phyloP scores from a whole-genome alignment of 2,797 vertebrate species.

The Crocodylus rhombifer region DNA sequence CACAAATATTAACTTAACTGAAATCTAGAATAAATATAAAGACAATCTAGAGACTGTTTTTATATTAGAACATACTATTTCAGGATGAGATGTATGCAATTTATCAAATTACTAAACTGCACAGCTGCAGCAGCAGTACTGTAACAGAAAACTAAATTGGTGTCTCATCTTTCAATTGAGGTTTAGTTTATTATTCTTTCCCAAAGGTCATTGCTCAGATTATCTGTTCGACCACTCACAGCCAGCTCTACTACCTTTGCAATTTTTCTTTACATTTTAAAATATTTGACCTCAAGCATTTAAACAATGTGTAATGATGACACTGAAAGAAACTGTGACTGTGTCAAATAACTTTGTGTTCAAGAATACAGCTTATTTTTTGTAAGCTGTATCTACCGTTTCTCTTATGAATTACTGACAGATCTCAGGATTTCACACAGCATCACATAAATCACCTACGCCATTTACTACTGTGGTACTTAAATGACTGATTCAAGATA shows the following conservation, averaged over 20 bases:
- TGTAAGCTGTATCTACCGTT: neutral
- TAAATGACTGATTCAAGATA: too few species aligned
- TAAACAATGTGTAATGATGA: neutral
- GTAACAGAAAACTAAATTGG: slow-evolving; percentile 54
- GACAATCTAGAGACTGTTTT: slow-evolving; percentile 60
- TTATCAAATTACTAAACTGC: slow-evolving; percentile 16
- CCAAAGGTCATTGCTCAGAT: neutral
- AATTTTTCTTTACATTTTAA: slow-evolving; percentile 19
- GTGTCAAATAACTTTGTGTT: neutral
- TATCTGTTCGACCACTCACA: neutral
- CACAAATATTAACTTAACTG: slow-evolving; percentile 27
- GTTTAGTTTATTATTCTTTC: slow-evolving; percentile 23
- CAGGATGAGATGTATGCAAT: slow-evolving; percentile 49
- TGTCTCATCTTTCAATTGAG: slow-evolving; percentile 50
- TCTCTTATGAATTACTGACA: neutral
- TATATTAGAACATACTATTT: slow-evolving; percentile 52
- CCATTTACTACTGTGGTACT: too few species aligned
- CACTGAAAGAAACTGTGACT: neutral
- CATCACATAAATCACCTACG: neutral
- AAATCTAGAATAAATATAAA: slow-evolving; percentile 10
- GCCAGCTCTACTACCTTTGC: neutral
- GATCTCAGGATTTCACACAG: neutral
- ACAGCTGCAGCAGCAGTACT: neutral
- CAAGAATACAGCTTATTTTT: neutral
- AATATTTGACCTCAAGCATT: neutral